Evolutionary conservation across 2,888 invertebrate genomes (phyloP).

Genomic region (Dastarcus helophoroides): DNA sequence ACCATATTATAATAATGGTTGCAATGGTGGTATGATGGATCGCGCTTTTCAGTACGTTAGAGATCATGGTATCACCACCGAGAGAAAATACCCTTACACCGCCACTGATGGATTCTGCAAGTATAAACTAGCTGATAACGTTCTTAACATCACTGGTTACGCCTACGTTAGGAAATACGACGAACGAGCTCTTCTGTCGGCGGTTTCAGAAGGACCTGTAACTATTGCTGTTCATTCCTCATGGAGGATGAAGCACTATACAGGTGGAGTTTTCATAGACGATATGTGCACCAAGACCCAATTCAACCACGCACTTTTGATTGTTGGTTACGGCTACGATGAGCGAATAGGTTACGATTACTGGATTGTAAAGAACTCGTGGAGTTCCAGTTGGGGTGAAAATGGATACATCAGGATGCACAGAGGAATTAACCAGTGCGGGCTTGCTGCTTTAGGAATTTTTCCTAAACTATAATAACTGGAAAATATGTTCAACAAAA

Average conservation of each 20-base stretch:
- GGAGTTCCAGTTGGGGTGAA: conserved; percentile 5
- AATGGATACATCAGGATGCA: conserved; percentile 4
- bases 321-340: conserved; percentile 7
- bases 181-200: conserved; percentile 2
- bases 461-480: too few relatives aligned
- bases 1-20: conserved; percentile 1
- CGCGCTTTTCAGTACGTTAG: conserved; percentile 3
- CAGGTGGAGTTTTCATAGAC: conserved; percentile 1
- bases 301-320: conserved; percentile 1
- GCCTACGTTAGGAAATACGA: background rate
- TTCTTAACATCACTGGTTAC: background rate
- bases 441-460: too few relatives aligned
- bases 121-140: background rate
- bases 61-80: background rate
- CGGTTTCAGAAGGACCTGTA: conserved; percentile 2
- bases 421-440: background rate
- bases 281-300: background rate
- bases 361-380: conserved; percentile 7
- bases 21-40: conserved; percentile 3
- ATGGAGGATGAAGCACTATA: background rate
- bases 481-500: too few relatives aligned
- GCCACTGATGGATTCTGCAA: conserved; percentile 1
- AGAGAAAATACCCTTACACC: conserved; percentile 6
- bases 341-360: conserved; percentile 2
- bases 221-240: background rate